Evolutionary conservation across 1,140 invertebrate genomes (phyloP), one percentile per base, ranked within the genome.

Genomic region (Macrosteles quadrilineatus): DNA sequence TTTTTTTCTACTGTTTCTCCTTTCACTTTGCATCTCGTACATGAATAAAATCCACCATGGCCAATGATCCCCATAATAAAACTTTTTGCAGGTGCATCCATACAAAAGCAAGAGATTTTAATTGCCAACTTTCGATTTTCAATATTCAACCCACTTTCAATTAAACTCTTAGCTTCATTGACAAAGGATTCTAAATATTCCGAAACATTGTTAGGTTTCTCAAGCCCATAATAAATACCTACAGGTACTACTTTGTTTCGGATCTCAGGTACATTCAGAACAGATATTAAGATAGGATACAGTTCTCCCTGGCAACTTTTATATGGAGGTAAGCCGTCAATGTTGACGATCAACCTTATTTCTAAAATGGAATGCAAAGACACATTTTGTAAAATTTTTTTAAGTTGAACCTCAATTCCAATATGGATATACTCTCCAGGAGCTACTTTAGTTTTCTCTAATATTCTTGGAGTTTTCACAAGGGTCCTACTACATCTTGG

Each of bases 81-180:
- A 71, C 70, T 65, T 73, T 36, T 74, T 29, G 75, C 76, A 32
- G 76, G 76, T 0, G 73, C 70, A 70, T 78, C 77, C 67, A 72
- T 73, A 57, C 71, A 66, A 50, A 78, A 69, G 19, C 71, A 63
- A 36, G 40, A n/a, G 11, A 45, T 47, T 14, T 31, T 40, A 12
- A 67, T 2, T 19, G 9, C 9, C 11, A 47, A 29, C 17, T 67
- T 43, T 36, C 21, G 1, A 36, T 36, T 65, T 9, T 29, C 14
- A 27, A 21, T 25, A 47, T 1, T 40, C 40, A 67, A 45, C n/a
- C 65, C 65, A 43, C 47, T 45, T 47, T 45, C 45, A 19, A 21
- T 19, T 11, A 67, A 19, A 19, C 12, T 17, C 1, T 47, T 45
- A 1, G 40, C 40, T 45, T 67, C 65, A 45, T 50, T 40, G 6